Evolutionary conservation across 2,797 vertebrate genomes (phyloP), one percentile per base, ranked within the genome.

Genomic region (Propithecus deckenii): DNA sequence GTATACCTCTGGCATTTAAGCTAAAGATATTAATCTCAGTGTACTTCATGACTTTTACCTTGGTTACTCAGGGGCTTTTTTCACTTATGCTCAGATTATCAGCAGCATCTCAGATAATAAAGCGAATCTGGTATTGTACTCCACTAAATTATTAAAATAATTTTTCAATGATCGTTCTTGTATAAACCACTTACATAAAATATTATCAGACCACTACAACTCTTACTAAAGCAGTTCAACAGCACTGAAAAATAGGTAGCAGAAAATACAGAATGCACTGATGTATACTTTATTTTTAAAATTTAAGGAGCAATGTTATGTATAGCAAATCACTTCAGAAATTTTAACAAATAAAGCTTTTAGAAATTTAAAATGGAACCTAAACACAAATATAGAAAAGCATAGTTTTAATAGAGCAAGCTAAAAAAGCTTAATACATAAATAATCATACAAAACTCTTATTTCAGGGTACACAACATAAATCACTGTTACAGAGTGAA

Each of bases 341-440:
- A 18, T 86, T 80, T 81, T 69, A 17, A 61, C 10, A 91, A 91
- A 25, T 91, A 95, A 96, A 94, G 67, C 76, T 87, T 94, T 67
- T 15, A 84, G 23, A 87, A 92, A 90, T 93, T 80, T 97, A 72
- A 93, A 91, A 94, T 91, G 52, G 43, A 92, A 92, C 48, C 30
- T 63, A 23, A 90, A 95, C 12, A 67, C 59, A 91, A 95, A 72
- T 84, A 93, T 3, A 84, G 17, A 92, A 90, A 94, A 94, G 30
- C 23, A 89, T 25, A 74, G 30, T 65, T 89, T 25, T 95, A 30
- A 75, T 0, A 96, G 7, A 67, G 10, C 14, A 96, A 94, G 22
- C 23, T 94, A 75, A 72, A 93, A 84, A 67, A n/a, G 1, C 13
- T 96, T 86, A 86, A 55, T 4, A 88, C 4, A 55, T 43, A 94